Evolutionary conservation across 2,888 invertebrate species (phyloP), one percentile per base, ranked within the genome.

Genomic region (Blera fallax): DNA sequence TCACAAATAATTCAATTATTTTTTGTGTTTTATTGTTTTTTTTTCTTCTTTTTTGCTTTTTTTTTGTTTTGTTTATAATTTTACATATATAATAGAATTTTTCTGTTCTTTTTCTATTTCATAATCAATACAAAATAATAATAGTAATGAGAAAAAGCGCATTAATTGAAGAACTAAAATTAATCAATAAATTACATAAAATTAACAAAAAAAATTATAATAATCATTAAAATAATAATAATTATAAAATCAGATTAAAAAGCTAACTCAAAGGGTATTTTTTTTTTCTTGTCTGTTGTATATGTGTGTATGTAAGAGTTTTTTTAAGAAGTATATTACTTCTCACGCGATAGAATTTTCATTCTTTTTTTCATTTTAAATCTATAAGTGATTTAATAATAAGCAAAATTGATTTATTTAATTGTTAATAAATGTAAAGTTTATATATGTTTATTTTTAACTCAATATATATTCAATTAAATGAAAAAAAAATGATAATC

Each of bases 171-270:
- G 76, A 88, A 87, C 88, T 88, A 88, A 88, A 88, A 88, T 88
- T 88, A 88, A 87, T 87, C 72, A 88, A 88, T 88, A 88, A 88
- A 87, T 88, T 88, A 88, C 78, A 88, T 87, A 83, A 87, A 87
- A 87, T 87, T 87, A 84, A 84, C 87, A 88, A 87, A 87, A 87
- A 78, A 80, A 78, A 62, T 52, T 74, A 80, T 87, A 69, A 82
- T 87, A 73, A 79, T 83, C 29, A 82, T 76, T 64, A 82, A 70
- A 70, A 76, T 70, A 77, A 76, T 83, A 79, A 65, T 83, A 80
- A 73, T 83, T 72, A 80, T 81, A 85, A 85, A 81, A 85, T 85
- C 76, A 77, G 56, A 76, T 77, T 81, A 72, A 77, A 73, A 81
- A 62, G 54, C 40, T 85, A 80, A 85, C 65, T 73, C 80, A 85